Base-by-base conservation (phyloP, 2,797 vertebrate genomes). In the Lacerta viridis region DNA sequence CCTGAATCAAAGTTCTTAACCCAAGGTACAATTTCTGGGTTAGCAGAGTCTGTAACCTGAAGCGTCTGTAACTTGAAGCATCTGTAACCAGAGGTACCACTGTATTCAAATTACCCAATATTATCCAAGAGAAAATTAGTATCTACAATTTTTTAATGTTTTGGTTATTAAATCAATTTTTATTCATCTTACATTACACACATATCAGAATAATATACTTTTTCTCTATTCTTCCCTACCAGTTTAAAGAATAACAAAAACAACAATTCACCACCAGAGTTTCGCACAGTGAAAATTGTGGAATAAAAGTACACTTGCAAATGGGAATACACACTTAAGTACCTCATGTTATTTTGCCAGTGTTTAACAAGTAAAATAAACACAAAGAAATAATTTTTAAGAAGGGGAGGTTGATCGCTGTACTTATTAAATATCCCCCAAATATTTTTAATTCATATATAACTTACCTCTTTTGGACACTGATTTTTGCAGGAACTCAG, bases 401-500 rank as follows among this genome's bases (percentile, higher is more conserved):
- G 84, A 50, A 68, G 15, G 2, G 29, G 23, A 2, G 61, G 36
- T 81, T 84, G 0, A 0, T 2, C 66, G 77, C 25, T 18, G 7
- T 33, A 46, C 3, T 25, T 83, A 43, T 41, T 41, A 83, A 33
- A 76, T 1, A 68, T 9, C 0, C 25, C 80, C 43, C 18, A 88
- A 50, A 69, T 18, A 7, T 76, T 33, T 39, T 36, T 18, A 20
- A 36, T 74, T 18, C 36, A 89, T 87, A 18, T 29, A 89, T 0
- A 18, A 27, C 92, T 95, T 96, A 98, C 98, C 97, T 98, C 97
- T 95, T 98, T 98, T 61, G 98, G 98, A 92, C 98, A 98, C 88
- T 98, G 98, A 94, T 98, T 98, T 96, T 97, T 97, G 92, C 98
- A 98, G 87, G 97, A 98, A 93, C 91, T 93, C 66, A 98, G 96